phyloP scores from a whole-genome alignment of 2,888 invertebrate genomes.

The Erannis defoliaria region DNA sequence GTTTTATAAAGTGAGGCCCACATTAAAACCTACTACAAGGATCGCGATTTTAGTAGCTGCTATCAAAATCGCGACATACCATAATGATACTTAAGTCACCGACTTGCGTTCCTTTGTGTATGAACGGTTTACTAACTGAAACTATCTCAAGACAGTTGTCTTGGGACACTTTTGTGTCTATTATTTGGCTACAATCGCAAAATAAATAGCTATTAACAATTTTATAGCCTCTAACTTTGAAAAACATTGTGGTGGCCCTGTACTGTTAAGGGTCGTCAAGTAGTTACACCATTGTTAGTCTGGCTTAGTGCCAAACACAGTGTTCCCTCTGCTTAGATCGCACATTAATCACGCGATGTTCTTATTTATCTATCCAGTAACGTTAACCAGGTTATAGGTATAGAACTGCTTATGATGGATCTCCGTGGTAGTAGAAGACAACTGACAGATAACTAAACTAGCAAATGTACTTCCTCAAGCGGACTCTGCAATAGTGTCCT shows the following conservation, averaged over 20 bases:
- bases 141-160: neutral
- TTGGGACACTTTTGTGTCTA: neutral
- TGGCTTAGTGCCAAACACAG: constrained; percentile 19
- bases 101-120: neutral
- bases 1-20: too few species aligned
- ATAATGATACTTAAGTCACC: neutral
- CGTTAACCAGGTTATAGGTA: too few species aligned
- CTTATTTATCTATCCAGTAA: neutral
- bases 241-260: constrained; percentile 1
- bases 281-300: constrained; percentile 11
- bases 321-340: neutral
- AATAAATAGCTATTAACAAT: constrained; percentile 8
- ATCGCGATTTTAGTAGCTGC: too few species aligned
- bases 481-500: too few species aligned
- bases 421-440: too few species aligned
- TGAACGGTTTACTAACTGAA: neutral
- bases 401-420: too few species aligned
- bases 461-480: too few species aligned
- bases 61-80: too few species aligned
- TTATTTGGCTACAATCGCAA: neutral
- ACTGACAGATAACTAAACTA: too few species aligned
- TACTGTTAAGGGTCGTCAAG: constrained; percentile 17
- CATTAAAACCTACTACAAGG: neutral
- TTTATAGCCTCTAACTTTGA: constrained; percentile 1
- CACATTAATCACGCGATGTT: neutral